Percentiles rank a stretch among this genome's conserved stretches.
Conservation (phyloP, 2,888 invertebrate genomes). For the Archaeoteleia sp. region DNA sequence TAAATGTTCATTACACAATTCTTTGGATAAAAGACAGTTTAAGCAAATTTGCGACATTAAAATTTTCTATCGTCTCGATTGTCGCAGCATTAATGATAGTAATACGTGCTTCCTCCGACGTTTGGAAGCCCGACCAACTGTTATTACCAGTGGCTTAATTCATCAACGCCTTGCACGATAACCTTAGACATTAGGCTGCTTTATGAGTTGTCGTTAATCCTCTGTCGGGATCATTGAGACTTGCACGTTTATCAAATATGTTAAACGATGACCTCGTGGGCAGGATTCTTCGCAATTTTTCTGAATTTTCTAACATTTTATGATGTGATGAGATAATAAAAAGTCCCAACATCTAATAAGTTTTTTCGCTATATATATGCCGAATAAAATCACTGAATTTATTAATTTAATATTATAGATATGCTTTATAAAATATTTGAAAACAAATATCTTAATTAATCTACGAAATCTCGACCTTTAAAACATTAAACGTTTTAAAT, state of each 20-base stretch:
- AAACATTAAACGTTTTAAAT: too few relatives aligned
- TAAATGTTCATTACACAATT: too few relatives aligned
- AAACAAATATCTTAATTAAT: too few relatives aligned
- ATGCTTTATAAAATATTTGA: too few relatives aligned
- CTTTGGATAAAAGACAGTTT: slow-evolving; percentile 9
- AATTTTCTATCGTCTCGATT: slow-evolving; percentile 14
- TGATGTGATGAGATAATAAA: too few relatives aligned
- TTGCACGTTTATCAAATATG: slow-evolving; percentile 24
- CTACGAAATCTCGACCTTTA: too few relatives aligned
- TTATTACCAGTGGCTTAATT: slow-evolving; percentile 35
- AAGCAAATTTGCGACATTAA: slow-evolving; percentile 22
- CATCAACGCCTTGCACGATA: slow-evolving; percentile 38
- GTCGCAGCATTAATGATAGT: slow-evolving; percentile 24
- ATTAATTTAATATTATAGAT: too few relatives aligned
- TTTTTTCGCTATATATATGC: too few relatives aligned
- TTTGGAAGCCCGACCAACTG: slow-evolving; percentile 14
- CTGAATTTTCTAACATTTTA: background rate
- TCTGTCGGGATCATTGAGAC: slow-evolving; percentile 11
- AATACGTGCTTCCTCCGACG: slow-evolving; percentile 32
- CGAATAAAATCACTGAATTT: too few relatives aligned
- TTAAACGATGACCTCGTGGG: slow-evolving; percentile 2
- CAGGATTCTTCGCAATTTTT: background rate
- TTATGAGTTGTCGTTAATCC: slow-evolving; percentile 37
- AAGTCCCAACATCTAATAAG: too few relatives aligned
- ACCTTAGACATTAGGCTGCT: slow-evolving; percentile 33